Percentiles rank a stretch among this genome's conserved stretches.
phyloP scores from a whole-genome alignment of 2,888 invertebrate genomes.

The Eilema sororculum region DNA sequence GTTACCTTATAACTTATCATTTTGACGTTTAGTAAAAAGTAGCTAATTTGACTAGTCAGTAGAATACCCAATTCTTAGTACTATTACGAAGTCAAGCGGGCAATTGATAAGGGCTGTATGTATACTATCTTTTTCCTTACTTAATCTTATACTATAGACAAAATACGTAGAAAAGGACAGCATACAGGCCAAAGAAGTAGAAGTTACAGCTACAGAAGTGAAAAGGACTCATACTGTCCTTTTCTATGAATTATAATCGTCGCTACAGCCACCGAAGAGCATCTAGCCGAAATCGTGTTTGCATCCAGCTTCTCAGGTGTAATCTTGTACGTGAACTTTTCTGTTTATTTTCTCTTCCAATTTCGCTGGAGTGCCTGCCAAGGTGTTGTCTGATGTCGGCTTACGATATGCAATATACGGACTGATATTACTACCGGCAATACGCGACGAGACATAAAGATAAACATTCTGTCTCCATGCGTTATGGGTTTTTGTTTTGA shows the following conservation, averaged over 20 bases:
- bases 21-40: no score
- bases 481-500: conserved; percentile 9
- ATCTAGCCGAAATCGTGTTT: conserved; percentile 70
- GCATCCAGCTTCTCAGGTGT: conserved; percentile 75
- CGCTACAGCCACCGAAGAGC: conserved; percentile 20
- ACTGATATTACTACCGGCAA: conserved; percentile 41
- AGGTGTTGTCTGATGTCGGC: conserved; percentile 83
- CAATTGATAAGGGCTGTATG: no score
- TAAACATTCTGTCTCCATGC: conserved; percentile 26
- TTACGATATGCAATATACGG: conserved; percentile 64
- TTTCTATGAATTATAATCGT: conserved; percentile 5
- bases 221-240: not conserved
- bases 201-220: no score
- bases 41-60: no score
- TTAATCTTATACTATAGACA: no score
- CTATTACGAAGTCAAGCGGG: no score
- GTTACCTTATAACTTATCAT: no score
- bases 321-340: conserved; percentile 81
- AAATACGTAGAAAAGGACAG: no score
- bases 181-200: no score
- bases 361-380: conserved; percentile 82
- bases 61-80: no score
- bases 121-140: no score
- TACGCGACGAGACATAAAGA: conserved; percentile 37
- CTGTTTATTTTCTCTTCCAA: conserved; percentile 86